Percentiles rank a stretch among this genome's conserved stretches.
Evolutionary conservation across 1,140 invertebrate species (phyloP).

Genomic region (Drosophila asahinai): DNA sequence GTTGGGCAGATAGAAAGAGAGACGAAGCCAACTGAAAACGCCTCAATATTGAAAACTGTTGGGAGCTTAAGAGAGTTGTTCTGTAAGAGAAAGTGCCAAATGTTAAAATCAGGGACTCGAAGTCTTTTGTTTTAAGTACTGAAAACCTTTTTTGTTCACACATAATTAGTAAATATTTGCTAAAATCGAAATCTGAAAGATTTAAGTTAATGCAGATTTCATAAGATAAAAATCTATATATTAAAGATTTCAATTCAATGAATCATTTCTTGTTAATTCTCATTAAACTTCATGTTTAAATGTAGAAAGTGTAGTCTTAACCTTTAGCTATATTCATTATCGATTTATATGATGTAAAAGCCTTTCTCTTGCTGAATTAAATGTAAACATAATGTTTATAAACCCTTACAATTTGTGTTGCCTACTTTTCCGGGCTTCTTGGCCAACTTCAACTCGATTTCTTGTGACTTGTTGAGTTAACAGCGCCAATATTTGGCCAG

Average conservation of each 20-base stretch:
- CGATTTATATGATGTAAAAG: too few species aligned
- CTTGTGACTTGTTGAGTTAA: slow-evolving; percentile 48
- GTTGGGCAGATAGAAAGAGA: not conserved
- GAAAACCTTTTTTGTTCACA: too few species aligned
- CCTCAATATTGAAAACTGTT: not conserved
- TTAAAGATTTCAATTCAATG: too few species aligned
- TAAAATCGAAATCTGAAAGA: too few species aligned
- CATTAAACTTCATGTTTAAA: too few species aligned
- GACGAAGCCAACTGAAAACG: not conserved
- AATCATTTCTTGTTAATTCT: too few species aligned
- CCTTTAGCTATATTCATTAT: too few species aligned
- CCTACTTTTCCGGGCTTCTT: not conserved
- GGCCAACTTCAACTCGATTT: not conserved
- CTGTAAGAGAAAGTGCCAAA: not conserved
- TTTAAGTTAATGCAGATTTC: too few species aligned
- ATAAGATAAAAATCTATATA: too few species aligned
- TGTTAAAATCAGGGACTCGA: not conserved
- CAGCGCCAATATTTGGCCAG: slow-evolving; percentile 12
- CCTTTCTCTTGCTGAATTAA: too few species aligned
- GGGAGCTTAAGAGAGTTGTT: not conserved
- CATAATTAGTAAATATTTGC: not conserved
- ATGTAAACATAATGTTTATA: not conserved
- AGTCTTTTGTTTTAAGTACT: slow-evolving; percentile 13
- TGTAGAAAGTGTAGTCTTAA: too few species aligned
- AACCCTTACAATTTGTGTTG: not conserved